These are phyloP conservation scores for Aphaenogaster ashmeadi DNA, from an alignment of 1,140 invertebrate genomes.

Conservation along the genomic window DNA sequence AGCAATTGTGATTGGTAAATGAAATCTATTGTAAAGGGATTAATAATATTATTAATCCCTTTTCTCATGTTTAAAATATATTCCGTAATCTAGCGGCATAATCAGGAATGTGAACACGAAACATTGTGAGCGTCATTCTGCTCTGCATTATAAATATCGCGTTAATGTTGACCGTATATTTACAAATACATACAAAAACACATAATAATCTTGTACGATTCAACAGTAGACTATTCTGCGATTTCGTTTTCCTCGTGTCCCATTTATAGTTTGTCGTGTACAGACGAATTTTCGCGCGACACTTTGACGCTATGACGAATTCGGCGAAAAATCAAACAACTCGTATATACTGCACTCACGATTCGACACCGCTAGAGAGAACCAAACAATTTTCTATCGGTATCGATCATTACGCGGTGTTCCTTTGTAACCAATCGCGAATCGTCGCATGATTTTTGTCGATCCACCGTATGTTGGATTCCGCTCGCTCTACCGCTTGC, in stretches of 20 bases:
- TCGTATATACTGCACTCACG: not conserved
- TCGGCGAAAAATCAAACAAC: not conserved
- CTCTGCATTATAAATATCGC: constrained; percentile 47
- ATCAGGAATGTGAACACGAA: constrained; percentile 35
- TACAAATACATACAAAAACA: constrained; percentile 80
- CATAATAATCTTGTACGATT: constrained; percentile 53
- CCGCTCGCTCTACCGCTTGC: constrained; percentile 93
- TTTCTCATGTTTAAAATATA: constrained; percentile 15
- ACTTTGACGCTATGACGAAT: not conserved
- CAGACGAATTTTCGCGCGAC: not conserved
- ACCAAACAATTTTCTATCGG: not conserved
- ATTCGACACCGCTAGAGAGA: not conserved
- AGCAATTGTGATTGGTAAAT: not conserved
- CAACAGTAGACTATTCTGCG: not conserved
- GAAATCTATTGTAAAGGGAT: constrained; percentile 41
- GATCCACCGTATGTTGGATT: constrained; percentile 94
- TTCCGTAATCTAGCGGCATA: not conserved
- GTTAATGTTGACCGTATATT: constrained; percentile 70
- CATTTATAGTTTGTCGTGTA: not conserved
- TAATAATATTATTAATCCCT: not conserved
- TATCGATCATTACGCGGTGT: constrained; percentile 71
- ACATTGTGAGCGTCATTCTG: not conserved
- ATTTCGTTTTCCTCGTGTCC: not conserved
- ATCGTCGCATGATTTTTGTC: constrained; percentile 91
- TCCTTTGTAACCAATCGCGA: constrained; percentile 90